Evolutionary conservation across 2,113 vertebrate species (phyloP).

Genomic region (Prunella fulvescens): DNA sequence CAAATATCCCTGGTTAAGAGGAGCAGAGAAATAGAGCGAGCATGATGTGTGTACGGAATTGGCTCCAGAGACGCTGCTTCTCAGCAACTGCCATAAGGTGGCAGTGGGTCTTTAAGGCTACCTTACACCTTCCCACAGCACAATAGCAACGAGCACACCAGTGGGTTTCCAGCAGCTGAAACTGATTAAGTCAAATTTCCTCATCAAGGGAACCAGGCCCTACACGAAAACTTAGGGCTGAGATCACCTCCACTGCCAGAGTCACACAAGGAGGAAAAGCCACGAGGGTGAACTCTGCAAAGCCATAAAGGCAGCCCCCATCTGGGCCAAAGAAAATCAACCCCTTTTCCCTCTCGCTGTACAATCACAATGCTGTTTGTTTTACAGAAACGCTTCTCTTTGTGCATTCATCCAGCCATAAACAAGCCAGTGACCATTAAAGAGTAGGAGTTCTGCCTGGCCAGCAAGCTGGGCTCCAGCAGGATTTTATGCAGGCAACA

Average conservation of each 20-base stretch:
- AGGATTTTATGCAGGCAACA: not conserved
- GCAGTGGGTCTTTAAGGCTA: constrained; percentile 60
- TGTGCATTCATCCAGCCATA: constrained; percentile 20
- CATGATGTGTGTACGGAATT: not conserved
- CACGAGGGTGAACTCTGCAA: not conserved
- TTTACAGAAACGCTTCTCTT: not conserved
- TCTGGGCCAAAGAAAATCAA: not conserved
- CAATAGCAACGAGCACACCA: constrained; percentile 37
- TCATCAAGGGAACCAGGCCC: not conserved
- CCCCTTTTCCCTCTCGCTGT: not conserved
- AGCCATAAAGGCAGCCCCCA: not conserved
- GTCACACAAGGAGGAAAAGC: not conserved
- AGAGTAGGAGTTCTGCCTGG: not conserved
- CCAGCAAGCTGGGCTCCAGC: not conserved
- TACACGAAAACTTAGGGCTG: not conserved
- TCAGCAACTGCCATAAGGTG: constrained; percentile 60
- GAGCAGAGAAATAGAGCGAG: not conserved
- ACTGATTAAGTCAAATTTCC: constrained; percentile 15
- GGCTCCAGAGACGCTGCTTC: constrained; percentile 28
- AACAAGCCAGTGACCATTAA: not conserved
- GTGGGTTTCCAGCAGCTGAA: constrained; percentile 32
- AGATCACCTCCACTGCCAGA: not conserved
- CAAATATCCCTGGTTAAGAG: not conserved
- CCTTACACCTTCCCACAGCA: constrained; percentile 52
- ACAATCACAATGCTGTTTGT: not conserved